Evolutionary conservation across 2,888 invertebrate species (phyloP), one percentile per base, ranked within the genome.

Genomic region (Keiferia lycopersicella): DNA sequence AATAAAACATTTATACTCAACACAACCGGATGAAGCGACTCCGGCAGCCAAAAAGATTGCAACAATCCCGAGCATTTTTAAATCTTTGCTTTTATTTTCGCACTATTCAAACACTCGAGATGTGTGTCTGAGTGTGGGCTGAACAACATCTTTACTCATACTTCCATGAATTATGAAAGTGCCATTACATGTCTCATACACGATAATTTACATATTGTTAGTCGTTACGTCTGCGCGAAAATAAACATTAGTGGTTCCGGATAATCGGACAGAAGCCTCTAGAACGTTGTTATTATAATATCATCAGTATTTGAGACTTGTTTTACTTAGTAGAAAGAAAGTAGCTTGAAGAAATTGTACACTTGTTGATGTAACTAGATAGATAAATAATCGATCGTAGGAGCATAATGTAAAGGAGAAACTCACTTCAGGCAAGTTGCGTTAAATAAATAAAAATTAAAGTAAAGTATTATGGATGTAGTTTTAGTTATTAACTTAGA

Each of bases 181-280:
- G 75, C 72, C 73, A 78, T 82, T 80, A 77, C 70, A 73, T 62
- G 61, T 66, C 65, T 68, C 70, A 64, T 73, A 69, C 71, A 71
- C 70, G 71, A 66, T 76, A 76, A 81, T 80, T 81, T 79, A 73
- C 75, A 76, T 80, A 34, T 34, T 34, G 10, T 34, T 8, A 34
- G 77, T 83, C 81, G 79, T 78, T 26, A 26, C 26, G 81, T 82
- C 73, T 76, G 69, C 68, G 75, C 73, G 77, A 81, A 83, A 84
- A 82, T 78, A 81, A 83, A 83, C 82, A 82, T 80, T 81, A 65
- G 75, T n/a, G 58, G 73, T 73, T 73, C 69, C 75, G 71, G 73
- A 74, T 78, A 71, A 73, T 74, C 70, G 69, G 71, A 69, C 69
- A 57, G 71, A 67, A 62, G 65, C 63, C 63, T 45, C 62, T 67